phyloP scores from a whole-genome alignment of 35 echinoderm and acorn worm species.

The Acanthaster planci region DNA sequence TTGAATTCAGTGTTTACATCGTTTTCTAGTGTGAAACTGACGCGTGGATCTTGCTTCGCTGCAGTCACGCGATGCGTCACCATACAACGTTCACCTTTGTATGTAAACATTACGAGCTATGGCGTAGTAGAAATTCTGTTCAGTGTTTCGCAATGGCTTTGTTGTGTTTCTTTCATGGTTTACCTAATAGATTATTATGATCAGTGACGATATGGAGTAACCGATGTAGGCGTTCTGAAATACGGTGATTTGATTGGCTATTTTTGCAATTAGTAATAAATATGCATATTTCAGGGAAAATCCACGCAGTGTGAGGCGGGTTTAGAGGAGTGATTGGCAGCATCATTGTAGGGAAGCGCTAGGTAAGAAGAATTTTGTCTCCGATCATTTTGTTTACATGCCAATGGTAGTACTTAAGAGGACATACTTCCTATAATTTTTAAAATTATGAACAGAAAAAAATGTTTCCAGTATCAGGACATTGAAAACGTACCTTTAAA shows the following conservation, averaged over 20 bases:
- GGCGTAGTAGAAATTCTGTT: conserved; percentile 78
- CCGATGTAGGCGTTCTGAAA: not conserved
- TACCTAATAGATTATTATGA: not conserved
- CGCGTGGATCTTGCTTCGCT: not conserved
- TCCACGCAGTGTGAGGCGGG: not conserved
- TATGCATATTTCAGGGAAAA: not conserved
- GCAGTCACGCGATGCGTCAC: conserved; percentile 15
- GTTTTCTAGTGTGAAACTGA: not conserved
- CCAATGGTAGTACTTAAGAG: not conserved
- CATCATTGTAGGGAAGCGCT: not conserved
- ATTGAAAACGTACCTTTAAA: too few species aligned
- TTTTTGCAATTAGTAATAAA: not conserved
- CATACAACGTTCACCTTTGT: conserved; percentile 7
- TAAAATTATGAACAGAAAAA: too few species aligned
- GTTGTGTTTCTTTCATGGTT: conserved; percentile 50
- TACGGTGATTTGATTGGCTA: not conserved
- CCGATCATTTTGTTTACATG: conserved; percentile 48
- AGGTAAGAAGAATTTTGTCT: conserved; percentile 28
- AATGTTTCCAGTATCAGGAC: too few species aligned
- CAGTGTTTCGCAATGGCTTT: conserved; percentile 61
- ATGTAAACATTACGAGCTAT: conserved; percentile 41
- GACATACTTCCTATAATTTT: too few species aligned
- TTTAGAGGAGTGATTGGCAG: not conserved
- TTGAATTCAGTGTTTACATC: conserved; percentile 10
- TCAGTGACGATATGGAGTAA: not conserved